phyloP scores from a whole-genome alignment of 2,113 vertebrate species.

The Ornithorhynchus anatinus region DNA sequence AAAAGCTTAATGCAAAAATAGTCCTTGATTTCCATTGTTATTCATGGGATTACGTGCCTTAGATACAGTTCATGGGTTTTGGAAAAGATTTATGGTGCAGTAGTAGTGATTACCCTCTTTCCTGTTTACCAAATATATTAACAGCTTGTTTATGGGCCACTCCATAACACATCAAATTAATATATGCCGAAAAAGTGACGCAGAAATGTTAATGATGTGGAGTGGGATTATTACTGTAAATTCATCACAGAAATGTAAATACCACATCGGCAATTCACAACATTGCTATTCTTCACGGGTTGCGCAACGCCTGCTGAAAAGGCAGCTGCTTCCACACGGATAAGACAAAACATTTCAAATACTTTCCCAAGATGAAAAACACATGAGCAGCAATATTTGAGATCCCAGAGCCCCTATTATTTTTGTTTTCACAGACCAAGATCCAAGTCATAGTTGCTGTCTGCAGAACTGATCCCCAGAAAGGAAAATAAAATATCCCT shows the following conservation, averaged over 20 bases:
- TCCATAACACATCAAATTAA: conserved; percentile 28
- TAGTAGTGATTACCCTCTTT: conserved; percentile 1
- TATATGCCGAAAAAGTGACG: background rate
- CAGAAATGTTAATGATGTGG: conserved; percentile 5
- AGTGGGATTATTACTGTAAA: background rate
- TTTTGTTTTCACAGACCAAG: background rate
- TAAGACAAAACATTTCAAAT: background rate
- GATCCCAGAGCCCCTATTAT: background rate
- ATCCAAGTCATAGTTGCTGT: background rate
- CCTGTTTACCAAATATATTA: background rate
- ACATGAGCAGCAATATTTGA: background rate
- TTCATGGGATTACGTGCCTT: background rate
- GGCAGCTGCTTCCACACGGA: background rate
- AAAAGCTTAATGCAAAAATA: background rate
- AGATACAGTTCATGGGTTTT: background rate
- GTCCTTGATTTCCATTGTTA: background rate
- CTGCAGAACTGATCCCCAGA: background rate
- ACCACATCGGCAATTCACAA: background rate
- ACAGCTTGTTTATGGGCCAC: conserved; percentile 12
- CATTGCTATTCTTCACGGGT: background rate
- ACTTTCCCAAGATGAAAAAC: background rate
- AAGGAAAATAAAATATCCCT: background rate
- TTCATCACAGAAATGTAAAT: conserved; percentile 15
- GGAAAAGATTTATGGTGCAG: background rate
- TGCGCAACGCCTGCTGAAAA: background rate